Percentiles rank a stretch among this genome's conserved stretches.
These are phyloP conservation scores for Microchrysa polita DNA, from an alignment of 2,888 invertebrate species.

Conservation along the genomic window DNA sequence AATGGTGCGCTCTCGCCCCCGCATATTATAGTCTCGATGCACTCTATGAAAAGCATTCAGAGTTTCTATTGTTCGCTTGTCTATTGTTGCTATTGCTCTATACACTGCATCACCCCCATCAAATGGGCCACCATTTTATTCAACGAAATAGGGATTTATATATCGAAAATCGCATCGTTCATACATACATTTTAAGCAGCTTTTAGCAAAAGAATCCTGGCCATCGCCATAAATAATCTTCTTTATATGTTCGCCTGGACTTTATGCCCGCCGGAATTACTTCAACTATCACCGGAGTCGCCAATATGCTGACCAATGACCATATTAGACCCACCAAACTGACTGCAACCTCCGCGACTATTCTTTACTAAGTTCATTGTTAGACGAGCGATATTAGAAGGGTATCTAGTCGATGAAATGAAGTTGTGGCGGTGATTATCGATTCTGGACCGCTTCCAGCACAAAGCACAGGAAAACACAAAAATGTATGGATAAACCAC, in stretches of 20 bases:
- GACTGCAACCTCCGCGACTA: neutral
- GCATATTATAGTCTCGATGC: neutral
- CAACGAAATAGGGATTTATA: no score
- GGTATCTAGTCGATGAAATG: slow-evolving; percentile 1
- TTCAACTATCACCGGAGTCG: no score
- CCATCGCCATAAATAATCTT: slow-evolving; percentile 16
- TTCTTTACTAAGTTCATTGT: slow-evolving; percentile 23
- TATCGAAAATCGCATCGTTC: no score
- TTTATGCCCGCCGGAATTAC: neutral
- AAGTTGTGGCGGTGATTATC: slow-evolving; percentile 18
- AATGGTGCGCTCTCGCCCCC: neutral
- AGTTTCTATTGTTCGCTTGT: slow-evolving; percentile 27
- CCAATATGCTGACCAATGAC: no score
- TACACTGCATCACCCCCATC: neutral
- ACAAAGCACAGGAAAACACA: slow-evolving; percentile 1
- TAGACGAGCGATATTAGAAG: neutral
- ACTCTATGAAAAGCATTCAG: slow-evolving; percentile 10
- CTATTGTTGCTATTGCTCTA: slow-evolving; percentile 25
- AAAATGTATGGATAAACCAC: slow-evolving; percentile 23
- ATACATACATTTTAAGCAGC: no score
- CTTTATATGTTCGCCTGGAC: neutral
- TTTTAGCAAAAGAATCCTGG: no score
- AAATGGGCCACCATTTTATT: no score
- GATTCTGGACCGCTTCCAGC: slow-evolving; percentile 39
- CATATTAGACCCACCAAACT: slow-evolving; percentile 1